Percentiles rank a stretch among this genome's conserved stretches.
Conservation (phyloP, 2,797 vertebrate genomes). For the Sebastes miniatus region DNA sequence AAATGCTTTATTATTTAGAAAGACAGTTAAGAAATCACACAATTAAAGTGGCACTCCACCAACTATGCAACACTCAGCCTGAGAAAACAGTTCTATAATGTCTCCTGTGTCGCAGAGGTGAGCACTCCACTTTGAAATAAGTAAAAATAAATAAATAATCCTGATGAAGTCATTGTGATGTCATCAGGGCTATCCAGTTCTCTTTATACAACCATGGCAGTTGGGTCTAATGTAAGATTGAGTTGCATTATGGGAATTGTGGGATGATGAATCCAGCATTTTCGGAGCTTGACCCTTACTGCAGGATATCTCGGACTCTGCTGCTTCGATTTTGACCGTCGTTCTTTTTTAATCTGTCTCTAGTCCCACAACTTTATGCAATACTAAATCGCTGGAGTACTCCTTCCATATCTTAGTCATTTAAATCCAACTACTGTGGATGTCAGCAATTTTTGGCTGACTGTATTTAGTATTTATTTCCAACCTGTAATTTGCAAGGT, state of each 20-base stretch:
- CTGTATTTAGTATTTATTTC: not conserved
- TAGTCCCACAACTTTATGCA: not conserved
- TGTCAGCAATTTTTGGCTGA: not conserved
- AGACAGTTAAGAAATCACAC: not conserved
- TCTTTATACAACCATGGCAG: not conserved
- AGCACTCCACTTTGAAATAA: too few relatives aligned
- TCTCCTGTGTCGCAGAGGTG: too few relatives aligned
- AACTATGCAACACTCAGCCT: not conserved
- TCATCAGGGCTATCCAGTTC: too few relatives aligned
- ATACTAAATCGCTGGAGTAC: not conserved
- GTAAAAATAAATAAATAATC: too few relatives aligned
- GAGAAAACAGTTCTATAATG: not conserved
- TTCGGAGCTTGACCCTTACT: not conserved
- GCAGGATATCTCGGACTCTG: not conserved
- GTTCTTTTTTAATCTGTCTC: not conserved
- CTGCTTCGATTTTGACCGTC: not conserved
- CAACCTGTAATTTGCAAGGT: not conserved
- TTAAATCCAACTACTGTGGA: not conserved
- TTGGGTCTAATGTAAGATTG: not conserved
- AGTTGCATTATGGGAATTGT: not conserved
- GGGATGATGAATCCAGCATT: not conserved
- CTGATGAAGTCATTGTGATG: too few relatives aligned
- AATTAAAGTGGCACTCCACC: not conserved
- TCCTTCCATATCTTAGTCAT: not conserved
- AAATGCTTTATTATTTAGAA: not conserved